Evolutionary conservation across 2,888 invertebrate species (phyloP).

Genomic region (Pantelozetes paolii): DNA sequence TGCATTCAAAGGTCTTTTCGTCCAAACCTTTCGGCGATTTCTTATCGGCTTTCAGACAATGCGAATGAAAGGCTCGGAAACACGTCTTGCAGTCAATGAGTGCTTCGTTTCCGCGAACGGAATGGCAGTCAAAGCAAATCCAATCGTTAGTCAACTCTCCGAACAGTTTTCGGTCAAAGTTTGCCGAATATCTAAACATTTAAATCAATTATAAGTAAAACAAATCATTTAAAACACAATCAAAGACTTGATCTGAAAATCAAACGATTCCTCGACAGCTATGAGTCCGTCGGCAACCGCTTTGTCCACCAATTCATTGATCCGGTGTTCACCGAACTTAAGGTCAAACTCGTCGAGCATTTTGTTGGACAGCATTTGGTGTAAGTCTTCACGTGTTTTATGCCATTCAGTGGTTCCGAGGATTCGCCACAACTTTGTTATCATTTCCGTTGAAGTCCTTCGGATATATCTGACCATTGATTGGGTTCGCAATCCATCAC

Average conservation of each 20-base stretch:
- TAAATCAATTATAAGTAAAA: background rate
- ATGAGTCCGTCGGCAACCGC: background rate
- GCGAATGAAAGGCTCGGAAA: background rate
- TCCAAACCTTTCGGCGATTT: background rate
- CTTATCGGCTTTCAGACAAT: background rate
- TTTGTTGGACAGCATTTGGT: background rate
- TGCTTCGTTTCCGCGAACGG: constrained; percentile 36
- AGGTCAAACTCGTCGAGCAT: constrained; percentile 3
- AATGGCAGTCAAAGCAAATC: constrained; percentile 13
- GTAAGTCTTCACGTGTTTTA: background rate
- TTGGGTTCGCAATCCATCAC: background rate
- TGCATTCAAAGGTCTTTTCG: background rate
- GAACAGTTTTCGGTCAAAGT: constrained; percentile 4
- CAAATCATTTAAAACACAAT: background rate
- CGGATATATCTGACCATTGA: background rate
- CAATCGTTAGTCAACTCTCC: constrained; percentile 14
- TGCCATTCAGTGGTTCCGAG: background rate
- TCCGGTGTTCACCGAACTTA: background rate
- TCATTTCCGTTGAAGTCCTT: constrained; percentile 3
- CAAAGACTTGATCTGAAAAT: background rate
- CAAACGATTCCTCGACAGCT: background rate
- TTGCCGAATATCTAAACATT: constrained; percentile 8
- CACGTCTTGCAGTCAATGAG: constrained; percentile 13
- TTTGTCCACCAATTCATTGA: background rate
- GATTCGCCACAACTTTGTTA: background rate